Conservation (phyloP, 2,113 vertebrate species). For the Lophura nycthemera region DNA sequence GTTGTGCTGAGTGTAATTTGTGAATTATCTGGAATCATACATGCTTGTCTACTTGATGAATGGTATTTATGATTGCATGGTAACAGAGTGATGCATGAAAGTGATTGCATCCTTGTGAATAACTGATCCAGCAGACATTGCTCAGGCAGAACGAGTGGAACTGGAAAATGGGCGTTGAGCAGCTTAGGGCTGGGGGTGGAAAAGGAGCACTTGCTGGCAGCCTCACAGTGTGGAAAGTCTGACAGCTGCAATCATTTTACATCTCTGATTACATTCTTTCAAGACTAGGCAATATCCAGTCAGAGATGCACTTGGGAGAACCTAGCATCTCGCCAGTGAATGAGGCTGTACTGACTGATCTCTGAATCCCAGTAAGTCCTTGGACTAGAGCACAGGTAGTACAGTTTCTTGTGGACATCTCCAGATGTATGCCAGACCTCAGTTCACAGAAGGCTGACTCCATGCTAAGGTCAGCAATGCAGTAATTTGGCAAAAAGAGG, state of each 20-base stretch:
- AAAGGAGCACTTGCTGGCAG: background rate
- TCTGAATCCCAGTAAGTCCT: background rate
- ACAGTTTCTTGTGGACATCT: background rate
- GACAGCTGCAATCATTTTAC: background rate
- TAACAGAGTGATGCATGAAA: background rate
- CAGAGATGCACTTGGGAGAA: background rate
- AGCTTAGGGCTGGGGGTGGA: background rate
- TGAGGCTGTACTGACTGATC: background rate
- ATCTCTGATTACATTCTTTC: background rate
- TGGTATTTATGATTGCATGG: background rate
- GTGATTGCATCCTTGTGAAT: background rate
- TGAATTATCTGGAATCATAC: accelerated
- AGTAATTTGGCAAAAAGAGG: background rate
- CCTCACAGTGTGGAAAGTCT: background rate
- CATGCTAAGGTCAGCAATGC: background rate
- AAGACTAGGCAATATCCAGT: background rate
- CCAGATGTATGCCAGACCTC: accelerated
- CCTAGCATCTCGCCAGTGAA: background rate
- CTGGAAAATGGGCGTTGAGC: background rate
- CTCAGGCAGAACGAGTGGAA: background rate
- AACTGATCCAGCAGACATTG: background rate
- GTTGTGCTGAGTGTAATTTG: background rate
- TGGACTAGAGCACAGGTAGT: background rate
- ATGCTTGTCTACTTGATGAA: background rate
- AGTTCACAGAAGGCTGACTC: background rate